phyloP scores from a whole-genome alignment of 1,140 invertebrate species.

The Coptotermes formosanus region DNA sequence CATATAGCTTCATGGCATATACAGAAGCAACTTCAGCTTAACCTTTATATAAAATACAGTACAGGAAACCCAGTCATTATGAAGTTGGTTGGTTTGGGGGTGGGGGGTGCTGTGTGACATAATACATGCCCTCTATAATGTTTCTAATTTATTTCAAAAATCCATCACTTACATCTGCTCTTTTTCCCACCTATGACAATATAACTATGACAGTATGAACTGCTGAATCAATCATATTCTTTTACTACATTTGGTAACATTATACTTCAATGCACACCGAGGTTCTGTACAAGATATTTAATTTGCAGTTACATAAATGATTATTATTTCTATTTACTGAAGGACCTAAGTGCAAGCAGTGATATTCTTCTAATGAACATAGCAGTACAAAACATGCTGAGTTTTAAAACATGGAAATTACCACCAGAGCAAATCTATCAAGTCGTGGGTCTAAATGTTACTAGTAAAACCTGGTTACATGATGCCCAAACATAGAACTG shows the following conservation, averaged over 20 bases:
- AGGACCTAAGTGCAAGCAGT: background rate
- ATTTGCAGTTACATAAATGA: background rate
- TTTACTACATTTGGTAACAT: background rate
- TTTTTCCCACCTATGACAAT: background rate
- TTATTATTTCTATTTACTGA: background rate
- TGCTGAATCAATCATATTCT: background rate
- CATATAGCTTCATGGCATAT: too few relatives aligned
- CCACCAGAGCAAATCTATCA: background rate
- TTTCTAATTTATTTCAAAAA: constrained; percentile 16
- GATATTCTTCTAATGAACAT: background rate
- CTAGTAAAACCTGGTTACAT: background rate
- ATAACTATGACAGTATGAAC: background rate
- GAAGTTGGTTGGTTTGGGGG: too few relatives aligned
- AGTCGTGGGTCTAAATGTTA: too few relatives aligned
- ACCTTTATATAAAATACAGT: too few relatives aligned
- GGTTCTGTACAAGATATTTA: background rate
- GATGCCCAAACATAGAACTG: background rate
- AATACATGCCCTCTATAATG: background rate
- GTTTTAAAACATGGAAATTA: constrained; percentile 3
- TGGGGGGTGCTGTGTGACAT: background rate
- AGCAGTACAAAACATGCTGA: background rate
- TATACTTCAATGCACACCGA: background rate
- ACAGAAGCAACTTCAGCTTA: too few relatives aligned
- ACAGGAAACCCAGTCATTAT: too few relatives aligned
- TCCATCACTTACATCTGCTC: background rate